A percentile compares a stretch with the other conserved stretches of the same genome.
Conservation (phyloP, 1,140 invertebrate genomes). For the Dreissena polymorpha region DNA sequence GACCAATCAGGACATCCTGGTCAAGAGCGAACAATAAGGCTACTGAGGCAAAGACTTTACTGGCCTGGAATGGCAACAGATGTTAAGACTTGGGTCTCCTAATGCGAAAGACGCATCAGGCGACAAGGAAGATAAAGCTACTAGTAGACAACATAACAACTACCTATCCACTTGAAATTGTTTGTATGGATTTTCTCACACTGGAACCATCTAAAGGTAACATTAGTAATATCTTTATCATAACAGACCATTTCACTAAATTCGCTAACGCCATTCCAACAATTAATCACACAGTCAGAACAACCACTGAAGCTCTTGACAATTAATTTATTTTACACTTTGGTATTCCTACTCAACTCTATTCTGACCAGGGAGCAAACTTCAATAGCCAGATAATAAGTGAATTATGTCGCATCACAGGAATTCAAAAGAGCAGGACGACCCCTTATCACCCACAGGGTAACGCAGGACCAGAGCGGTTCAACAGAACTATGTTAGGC, state of each 20-base stretch:
- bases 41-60: background rate
- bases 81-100: background rate
- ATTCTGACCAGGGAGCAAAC: background rate
- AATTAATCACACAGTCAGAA: constrained; percentile 3
- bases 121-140: background rate
- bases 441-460: no score
- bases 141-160: background rate
- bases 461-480: no score
- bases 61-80: no score
- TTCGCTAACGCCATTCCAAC: constrained; percentile 11
- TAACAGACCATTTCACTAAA: constrained; percentile 21
- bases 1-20: background rate
- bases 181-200: no score
- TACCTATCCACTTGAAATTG: background rate
- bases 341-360: no score
- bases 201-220: constrained; percentile 8
- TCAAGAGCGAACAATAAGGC: background rate
- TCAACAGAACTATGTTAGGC: no score
- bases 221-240: background rate
- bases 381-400: background rate
- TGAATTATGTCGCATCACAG: background rate
- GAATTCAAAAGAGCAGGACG: background rate
- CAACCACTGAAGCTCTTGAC: constrained; percentile 16
- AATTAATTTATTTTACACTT: background rate
- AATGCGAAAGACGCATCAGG: background rate